Conservation (phyloP, 2,888 invertebrate species). For the Nephrotoma guestfalica region DNA sequence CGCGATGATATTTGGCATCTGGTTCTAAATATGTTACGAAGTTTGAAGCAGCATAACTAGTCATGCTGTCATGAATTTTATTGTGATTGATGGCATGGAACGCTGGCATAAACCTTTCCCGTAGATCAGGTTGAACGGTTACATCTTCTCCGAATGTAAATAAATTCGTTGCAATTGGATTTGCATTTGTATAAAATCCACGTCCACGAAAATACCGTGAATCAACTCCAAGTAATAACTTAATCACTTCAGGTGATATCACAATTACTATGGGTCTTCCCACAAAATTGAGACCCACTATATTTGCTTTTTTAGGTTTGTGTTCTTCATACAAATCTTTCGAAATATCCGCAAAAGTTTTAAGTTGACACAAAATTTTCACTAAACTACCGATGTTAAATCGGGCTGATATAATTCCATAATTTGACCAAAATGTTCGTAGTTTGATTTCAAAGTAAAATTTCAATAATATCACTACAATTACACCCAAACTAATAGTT, state of each 20-base stretch:
- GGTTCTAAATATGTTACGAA: background rate
- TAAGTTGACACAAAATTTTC: background rate
- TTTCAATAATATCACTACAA: background rate
- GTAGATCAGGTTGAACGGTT: background rate
- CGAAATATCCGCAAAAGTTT: background rate
- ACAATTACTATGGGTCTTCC: background rate
- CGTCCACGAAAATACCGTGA: background rate
- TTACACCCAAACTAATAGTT: background rate
- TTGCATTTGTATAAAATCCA: background rate
- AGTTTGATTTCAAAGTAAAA: background rate
- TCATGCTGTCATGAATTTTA: background rate
- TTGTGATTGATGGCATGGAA: background rate
- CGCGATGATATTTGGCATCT: background rate
- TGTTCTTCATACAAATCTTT: background rate
- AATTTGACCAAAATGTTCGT: background rate
- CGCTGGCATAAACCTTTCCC: background rate
- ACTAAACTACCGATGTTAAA: background rate
- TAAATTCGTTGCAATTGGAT: background rate
- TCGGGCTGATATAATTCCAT: background rate
- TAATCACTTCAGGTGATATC: background rate
- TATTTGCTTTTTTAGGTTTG: background rate
- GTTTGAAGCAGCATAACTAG: background rate
- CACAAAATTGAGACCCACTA: background rate
- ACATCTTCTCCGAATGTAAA: background rate
- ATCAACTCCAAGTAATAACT: background rate